Percentiles rank a stretch among this genome's conserved stretches.
These are phyloP conservation scores for Epizoanthus rinbou DNA, from an alignment of 92 coral and sea anemone genomes.

Conservation along the genomic window DNA sequence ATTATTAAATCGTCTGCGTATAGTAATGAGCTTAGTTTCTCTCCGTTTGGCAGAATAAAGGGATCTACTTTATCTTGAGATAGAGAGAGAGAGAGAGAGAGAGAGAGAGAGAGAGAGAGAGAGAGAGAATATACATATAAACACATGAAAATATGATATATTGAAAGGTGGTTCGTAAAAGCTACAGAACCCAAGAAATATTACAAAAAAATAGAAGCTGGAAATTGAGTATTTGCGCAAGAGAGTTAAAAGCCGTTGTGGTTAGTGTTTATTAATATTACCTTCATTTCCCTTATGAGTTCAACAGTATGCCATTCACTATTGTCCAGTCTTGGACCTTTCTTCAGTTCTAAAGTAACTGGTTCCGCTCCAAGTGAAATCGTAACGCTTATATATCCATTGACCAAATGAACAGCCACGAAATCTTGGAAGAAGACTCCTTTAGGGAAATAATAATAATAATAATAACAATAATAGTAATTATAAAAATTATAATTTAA, in stretches of 20 bases:
- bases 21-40: too few species aligned
- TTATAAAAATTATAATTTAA: too few species aligned
- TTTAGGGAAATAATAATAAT: neutral
- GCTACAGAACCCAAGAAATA: neutral
- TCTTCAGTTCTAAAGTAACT: slow-evolving; percentile 61
- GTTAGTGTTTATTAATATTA: neutral
- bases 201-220: neutral
- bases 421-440: slow-evolving; percentile 68
- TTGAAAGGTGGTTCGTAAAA: too few species aligned
- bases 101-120: neutral
- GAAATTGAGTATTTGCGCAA: too few species aligned
- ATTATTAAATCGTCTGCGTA: too few species aligned
- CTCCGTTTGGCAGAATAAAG: too few species aligned
- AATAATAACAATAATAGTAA: neutral
- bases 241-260: too few species aligned
- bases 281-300: slow-evolving; percentile 70
- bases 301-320: slow-evolving; percentile 94
- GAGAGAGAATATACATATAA: neutral
- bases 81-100: too few species aligned
- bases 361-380: slow-evolving; percentile 81
- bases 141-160: neutral
- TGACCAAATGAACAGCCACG: slow-evolving; percentile 74
- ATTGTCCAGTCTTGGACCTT: slow-evolving; percentile 75
- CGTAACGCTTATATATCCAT: slow-evolving; percentile 72
- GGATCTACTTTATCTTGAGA: too few species aligned